These are phyloP conservation scores for Centropristis striata DNA, from an alignment of 2,113 vertebrate species.

Conservation along the genomic window DNA sequence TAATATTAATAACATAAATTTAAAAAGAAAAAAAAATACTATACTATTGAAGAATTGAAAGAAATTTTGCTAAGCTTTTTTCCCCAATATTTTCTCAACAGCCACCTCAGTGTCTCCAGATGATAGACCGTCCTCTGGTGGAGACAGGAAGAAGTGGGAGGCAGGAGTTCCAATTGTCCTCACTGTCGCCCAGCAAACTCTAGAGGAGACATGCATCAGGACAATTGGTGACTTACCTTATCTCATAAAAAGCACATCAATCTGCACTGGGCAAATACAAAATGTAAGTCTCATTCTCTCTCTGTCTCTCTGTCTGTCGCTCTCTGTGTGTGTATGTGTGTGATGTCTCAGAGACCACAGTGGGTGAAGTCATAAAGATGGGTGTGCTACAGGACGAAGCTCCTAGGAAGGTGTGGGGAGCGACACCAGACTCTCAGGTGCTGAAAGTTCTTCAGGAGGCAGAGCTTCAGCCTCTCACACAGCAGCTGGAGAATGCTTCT, in stretches of 20 bases:
- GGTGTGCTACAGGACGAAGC: constrained; percentile 83
- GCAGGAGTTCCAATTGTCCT: constrained; percentile 86
- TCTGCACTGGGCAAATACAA: neutral
- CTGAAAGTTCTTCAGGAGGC: constrained; percentile 91
- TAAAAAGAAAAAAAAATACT: too few species aligned
- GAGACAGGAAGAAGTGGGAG: constrained; percentile 94
- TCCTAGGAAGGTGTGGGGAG: constrained; percentile 90
- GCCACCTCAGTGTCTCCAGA: constrained; percentile 57
- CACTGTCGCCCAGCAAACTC: constrained; percentile 86
- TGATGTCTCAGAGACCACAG: constrained; percentile 83
- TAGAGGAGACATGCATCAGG: constrained; percentile 87
- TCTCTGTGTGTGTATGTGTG: neutral
- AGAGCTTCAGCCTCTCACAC: constrained; percentile 90
- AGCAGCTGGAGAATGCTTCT: constrained; percentile 83
- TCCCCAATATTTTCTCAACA: constrained; percentile 20
- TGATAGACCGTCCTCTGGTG: constrained; percentile 64
- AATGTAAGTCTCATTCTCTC: neutral
- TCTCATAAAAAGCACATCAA: neutral
- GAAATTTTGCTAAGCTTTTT: neutral
- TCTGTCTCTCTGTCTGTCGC: neutral
- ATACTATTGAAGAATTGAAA: neutral
- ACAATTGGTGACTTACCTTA: constrained; percentile 81
- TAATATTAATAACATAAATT: too few species aligned
- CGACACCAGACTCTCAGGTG: constrained; percentile 88
- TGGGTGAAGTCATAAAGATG: constrained; percentile 89